Conservation (phyloP, 1,140 invertebrate species). For the Drosophila kurseongensis region DNA sequence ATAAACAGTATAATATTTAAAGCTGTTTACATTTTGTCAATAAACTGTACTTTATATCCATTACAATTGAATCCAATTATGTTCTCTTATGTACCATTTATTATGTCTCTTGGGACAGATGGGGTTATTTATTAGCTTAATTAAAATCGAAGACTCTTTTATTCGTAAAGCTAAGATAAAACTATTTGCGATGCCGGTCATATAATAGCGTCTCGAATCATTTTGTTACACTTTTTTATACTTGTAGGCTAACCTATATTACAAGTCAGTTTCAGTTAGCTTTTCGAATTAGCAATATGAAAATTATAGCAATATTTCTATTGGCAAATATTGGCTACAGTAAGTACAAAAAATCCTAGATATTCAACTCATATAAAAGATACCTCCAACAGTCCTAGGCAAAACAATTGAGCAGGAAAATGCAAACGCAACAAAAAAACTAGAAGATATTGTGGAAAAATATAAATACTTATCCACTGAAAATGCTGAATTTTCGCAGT, state of each 20-base stretch:
- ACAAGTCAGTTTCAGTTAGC: neutral
- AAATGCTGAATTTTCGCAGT: neutral
- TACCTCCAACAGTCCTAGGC: neutral
- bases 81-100: too few species aligned
- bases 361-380: neutral
- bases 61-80: too few species aligned
- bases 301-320: conserved; percentile 1
- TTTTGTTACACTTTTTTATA: neutral
- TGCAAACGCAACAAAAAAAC: neutral
- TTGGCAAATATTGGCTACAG: neutral
- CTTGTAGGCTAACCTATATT: neutral
- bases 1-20: too few species aligned
- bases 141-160: too few species aligned
- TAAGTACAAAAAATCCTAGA: neutral
- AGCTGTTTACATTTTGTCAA: too few species aligned
- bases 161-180: neutral
- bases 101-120: too few species aligned
- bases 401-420: neutral
- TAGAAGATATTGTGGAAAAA: neutral
- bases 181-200: neutral
- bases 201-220: neutral
- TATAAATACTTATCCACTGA: neutral
- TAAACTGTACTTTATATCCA: too few species aligned
- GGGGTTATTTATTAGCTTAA: too few species aligned
- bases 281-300: neutral